These are phyloP conservation scores for Lissocephala sabroskyi DNA, from an alignment of 2,888 invertebrate species.

Conservation along the genomic window DNA sequence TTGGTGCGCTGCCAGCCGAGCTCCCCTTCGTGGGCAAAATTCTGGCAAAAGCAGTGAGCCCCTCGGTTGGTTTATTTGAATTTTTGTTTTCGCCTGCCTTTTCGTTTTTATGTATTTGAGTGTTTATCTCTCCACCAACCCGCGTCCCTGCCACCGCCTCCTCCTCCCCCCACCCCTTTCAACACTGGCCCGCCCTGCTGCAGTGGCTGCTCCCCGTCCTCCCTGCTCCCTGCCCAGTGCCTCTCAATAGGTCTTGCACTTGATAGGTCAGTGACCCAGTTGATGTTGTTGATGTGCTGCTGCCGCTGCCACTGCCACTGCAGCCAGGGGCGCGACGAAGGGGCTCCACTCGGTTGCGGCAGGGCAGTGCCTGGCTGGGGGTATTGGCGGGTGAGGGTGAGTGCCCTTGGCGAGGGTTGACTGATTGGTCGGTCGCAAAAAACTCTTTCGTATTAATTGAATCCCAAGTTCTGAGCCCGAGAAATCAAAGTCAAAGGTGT, in stretches of 20 bases:
- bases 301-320: constrained; percentile 21
- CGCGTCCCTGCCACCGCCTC: constrained; percentile 25
- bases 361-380: constrained; percentile 34
- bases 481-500: constrained; percentile 31
- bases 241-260: constrained; percentile 67
- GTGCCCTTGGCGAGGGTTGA: constrained; percentile 27
- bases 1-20: background rate
- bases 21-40: constrained; percentile 4
- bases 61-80: constrained; percentile 57
- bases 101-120: constrained; percentile 45
- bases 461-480: constrained; percentile 12
- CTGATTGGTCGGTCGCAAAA: constrained; percentile 18
- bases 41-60: constrained; percentile 5
- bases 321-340: constrained; percentile 11
- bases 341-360: constrained; percentile 35
- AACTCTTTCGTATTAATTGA: constrained; percentile 25
- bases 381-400: background rate
- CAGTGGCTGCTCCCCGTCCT: constrained; percentile 13
- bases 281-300: constrained; percentile 41
- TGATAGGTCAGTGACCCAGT: constrained; percentile 71
- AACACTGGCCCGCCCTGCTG: constrained; percentile 12
- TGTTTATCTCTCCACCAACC: constrained; percentile 15
- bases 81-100: constrained; percentile 59
- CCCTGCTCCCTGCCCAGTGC: constrained; percentile 17
- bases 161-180: constrained; percentile 29